These are phyloP conservation scores for Cairina moschata DNA, from an alignment of 2,113 vertebrate species.

Conservation along the genomic window DNA sequence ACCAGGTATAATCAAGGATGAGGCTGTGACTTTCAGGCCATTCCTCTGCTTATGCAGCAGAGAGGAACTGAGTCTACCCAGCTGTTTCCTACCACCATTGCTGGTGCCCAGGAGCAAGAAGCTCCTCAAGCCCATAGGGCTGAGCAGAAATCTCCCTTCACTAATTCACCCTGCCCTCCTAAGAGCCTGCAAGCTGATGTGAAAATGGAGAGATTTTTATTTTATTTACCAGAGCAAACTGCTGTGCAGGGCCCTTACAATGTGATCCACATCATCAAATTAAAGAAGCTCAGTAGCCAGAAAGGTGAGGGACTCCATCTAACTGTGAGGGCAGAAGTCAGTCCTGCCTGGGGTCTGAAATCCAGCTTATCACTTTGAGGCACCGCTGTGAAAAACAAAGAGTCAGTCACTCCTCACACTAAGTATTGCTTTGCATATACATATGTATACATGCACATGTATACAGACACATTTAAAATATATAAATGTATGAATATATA, in stretches of 20 bases:
- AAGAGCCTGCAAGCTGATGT: not conserved
- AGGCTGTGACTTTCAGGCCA: not conserved
- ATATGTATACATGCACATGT: no score
- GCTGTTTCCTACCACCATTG: not conserved
- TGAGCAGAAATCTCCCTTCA: not conserved
- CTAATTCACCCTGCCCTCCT: not conserved
- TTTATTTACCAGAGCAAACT: not conserved
- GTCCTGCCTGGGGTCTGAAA: not conserved
- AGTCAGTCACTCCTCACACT: no score
- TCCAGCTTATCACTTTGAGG: no score
- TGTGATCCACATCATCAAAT: not conserved
- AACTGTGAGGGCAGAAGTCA: accelerated
- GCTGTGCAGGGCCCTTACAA: not conserved
- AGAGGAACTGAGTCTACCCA: not conserved
- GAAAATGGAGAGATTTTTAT: not conserved
- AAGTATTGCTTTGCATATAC: no score
- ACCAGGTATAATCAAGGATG: not conserved
- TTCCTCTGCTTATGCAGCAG: not conserved
- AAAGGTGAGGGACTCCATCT: not conserved
- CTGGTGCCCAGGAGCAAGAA: not conserved
- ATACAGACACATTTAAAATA: no score
- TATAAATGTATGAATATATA: no score
- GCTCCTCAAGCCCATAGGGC: not conserved
- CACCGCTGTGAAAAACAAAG: not conserved
- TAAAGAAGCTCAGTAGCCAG: not conserved